Base-by-base conservation (phyloP, 2,888 invertebrate species). In the Agrilus mali region DNA sequence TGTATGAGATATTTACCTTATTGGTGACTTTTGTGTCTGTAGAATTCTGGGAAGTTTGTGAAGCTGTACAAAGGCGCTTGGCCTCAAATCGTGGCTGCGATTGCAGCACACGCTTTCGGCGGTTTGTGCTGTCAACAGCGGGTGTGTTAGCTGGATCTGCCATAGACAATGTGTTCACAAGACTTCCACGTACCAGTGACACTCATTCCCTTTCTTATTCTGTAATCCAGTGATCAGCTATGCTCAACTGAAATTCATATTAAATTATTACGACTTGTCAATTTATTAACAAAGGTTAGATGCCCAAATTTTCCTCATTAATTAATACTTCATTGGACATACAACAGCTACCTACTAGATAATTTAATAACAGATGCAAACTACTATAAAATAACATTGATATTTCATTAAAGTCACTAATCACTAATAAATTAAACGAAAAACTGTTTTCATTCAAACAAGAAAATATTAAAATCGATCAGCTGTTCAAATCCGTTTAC, bases 101-200 rank as follows among this genome's bases (percentile, higher is more conserved):
- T 53, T 72, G 71, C 59, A 74, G 74, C 67, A 62, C 75, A 64
- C 66, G 65, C 62, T 65, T 66, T 60, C 64, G 65, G 63, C 63
- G 64, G 68, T 65, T 67, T 65, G 68, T 69, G 65, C 74, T 67
- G 73, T 64, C 75, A 71, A 68, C 66, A 74, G 74, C 61, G 70
- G 79, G 76, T 75, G 76, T 75, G 74, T 77, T 81, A 80, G 80
- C 82, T 82, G 83, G 82, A 80, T 85, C 82, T 82, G 85, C 86
- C 86, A 86, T 86, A 86, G 85, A 84, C 85, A 80, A 80, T 79
- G 80, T 82, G 82, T 78, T 75, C 75, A 72, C 77, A 75, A 76
- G 78, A 74, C 75, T 75, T 72, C 71, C 68, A 73, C 75, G 74
- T 61, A 64, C 60, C 59, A 63, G 61, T 57, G 65, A 65, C 64